These are phyloP conservation scores for Euleptes europaea DNA, from an alignment of 2,113 vertebrate genomes.

Conservation along the genomic window DNA sequence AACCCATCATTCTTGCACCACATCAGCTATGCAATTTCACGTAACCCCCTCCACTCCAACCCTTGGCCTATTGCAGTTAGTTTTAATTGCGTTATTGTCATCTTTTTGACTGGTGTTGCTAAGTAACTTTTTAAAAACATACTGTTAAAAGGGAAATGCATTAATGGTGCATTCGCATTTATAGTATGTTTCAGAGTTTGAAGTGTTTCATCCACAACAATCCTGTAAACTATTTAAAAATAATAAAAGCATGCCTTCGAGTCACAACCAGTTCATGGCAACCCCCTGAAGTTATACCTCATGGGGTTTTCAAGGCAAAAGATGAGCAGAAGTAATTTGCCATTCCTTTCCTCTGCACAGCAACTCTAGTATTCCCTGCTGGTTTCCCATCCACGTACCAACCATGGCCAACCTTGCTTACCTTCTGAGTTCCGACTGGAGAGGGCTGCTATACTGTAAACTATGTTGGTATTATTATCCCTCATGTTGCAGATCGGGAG, in stretches of 20 bases:
- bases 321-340: too few species aligned
- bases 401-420: too few species aligned
- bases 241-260: too few species aligned
- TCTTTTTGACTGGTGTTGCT: conserved; percentile 4
- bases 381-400: too few species aligned
- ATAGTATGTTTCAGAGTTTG: neutral
- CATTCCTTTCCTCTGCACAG: too few species aligned
- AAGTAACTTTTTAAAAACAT: neutral
- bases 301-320: too few species aligned
- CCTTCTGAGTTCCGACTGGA: too few species aligned
- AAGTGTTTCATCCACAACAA: neutral
- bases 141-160: neutral
- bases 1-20: neutral
- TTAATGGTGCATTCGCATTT: neutral
- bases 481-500: neutral
- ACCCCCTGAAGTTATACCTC: too few species aligned
- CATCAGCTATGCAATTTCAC: neutral
- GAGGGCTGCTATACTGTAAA: too few species aligned
- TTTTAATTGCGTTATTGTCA: neutral
- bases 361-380: too few species aligned
- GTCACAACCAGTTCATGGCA: too few species aligned
- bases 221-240: neutral
- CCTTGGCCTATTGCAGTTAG: neutral
- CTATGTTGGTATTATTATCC: neutral
- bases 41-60: neutral